Base-by-base conservation (phyloP, 1,140 invertebrate species). In the Physella acuta region DNA sequence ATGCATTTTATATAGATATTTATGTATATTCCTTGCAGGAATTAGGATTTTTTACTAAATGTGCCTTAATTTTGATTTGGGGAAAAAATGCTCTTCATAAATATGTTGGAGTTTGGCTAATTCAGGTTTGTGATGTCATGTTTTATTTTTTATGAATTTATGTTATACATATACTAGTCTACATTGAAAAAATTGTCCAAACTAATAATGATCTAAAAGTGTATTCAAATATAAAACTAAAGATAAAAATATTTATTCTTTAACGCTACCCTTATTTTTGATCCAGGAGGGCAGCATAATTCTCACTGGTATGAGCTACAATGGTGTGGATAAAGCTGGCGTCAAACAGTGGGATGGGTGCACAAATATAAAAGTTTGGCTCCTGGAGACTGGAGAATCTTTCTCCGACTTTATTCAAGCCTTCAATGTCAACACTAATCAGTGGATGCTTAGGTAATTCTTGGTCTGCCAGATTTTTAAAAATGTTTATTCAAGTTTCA, bases 381-480 rank as follows among this genome's bases (percentile, higher is more conserved):
- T 89, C 0, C 93, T 93, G 78, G 94, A 96, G 85, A 90, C 88
- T 33, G 89, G 91, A 3, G 90, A 90, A 2, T 90, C 90, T 53
- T 94, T 96, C 84, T 90, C 90, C 66, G 90, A 94, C 76, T 91
- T 94, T 76, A 93, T 97, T 58, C 85, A 89, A 67, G 92, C 93
- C 16, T 97, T 97, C 81, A 98, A 97, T 82, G 92, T 92, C 58
- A 96, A 96, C 78, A 97, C 95, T 0, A 98, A 97, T 85, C 87
- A 90, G 31, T 98, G 95, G 93, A 91, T 93, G 58, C 90, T 91
- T 0, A 91, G 94, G 85, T 96, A 82, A 86, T 86, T 77, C 20
- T 55, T n/a, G n/a, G n/a, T n/a, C n/a, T n/a, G n/a, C n/a, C n/a
- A n/a, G n/a, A n/a, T n/a, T n/a, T n/a, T n/a, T n/a, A n/a, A n/a